These are phyloP conservation scores for Silurus asotus DNA, from an alignment of 2,113 vertebrate species.

Conservation along the genomic window DNA sequence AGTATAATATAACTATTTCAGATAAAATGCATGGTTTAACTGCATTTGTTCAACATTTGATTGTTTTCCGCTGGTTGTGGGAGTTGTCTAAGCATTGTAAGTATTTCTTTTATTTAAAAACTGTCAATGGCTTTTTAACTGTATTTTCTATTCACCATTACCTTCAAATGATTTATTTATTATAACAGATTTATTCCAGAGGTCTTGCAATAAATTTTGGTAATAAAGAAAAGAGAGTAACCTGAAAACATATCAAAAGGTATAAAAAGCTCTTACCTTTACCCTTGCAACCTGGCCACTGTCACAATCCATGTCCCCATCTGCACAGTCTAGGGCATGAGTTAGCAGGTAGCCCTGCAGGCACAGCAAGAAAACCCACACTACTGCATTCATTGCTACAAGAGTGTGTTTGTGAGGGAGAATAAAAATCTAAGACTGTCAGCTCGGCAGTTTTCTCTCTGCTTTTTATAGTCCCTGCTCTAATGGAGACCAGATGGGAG, in stretches of 20 bases:
- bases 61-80: background rate
- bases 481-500: constrained; percentile 76
- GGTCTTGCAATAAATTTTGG: background rate
- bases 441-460: constrained; percentile 39
- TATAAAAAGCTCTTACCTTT: constrained; percentile 65
- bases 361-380: constrained; percentile 70
- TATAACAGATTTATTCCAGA: background rate
- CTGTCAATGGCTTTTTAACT: background rate
- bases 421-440: constrained; percentile 18
- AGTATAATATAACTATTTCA: background rate
- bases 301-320: constrained; percentile 58
- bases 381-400: constrained; percentile 64
- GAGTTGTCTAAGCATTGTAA: background rate
- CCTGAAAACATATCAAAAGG: background rate
- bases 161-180: background rate
- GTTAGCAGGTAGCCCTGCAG: constrained; percentile 72
- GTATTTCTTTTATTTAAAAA: background rate
- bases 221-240: background rate
- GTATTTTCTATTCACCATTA: background rate
- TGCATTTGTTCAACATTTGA: background rate
- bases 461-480: constrained; percentile 74
- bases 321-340: constrained; percentile 66
- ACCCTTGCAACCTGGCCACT: constrained; percentile 57
- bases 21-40: background rate
- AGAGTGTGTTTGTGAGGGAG: background rate